Percentiles rank a stretch among this genome's conserved stretches.
phyloP scores from a whole-genome alignment of 2,113 vertebrate genomes.

The Vicugna pacos region DNA sequence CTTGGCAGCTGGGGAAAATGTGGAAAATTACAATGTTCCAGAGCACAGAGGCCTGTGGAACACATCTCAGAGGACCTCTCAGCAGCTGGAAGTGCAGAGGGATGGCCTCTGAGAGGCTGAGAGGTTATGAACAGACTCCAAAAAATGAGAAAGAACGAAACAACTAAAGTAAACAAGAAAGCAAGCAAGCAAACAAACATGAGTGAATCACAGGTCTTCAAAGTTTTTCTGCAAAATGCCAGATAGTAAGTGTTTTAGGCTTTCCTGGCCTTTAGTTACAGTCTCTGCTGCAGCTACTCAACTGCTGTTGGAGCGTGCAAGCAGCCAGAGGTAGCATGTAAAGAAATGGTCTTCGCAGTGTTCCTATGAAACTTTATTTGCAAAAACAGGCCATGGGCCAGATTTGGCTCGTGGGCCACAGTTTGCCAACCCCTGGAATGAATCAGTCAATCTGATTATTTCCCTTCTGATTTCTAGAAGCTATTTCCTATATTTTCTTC shows the following conservation, averaged over 20 bases:
- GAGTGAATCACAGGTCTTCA: background rate
- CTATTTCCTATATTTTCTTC: background rate
- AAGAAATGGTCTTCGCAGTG: background rate
- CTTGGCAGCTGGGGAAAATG: slow-evolving; percentile 27
- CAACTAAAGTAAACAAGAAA: background rate
- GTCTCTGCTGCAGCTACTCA: background rate
- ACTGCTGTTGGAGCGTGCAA: background rate
- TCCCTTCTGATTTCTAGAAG: slow-evolving; percentile 6
- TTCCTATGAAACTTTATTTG: slow-evolving; percentile 61
- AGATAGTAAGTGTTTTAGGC: background rate
- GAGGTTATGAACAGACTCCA: background rate
- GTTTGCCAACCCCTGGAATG: background rate
- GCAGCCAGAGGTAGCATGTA: background rate
- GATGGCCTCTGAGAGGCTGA: background rate
- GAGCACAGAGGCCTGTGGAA: background rate
- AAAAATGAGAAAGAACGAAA: background rate
- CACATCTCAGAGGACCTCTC: background rate
- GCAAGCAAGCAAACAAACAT: background rate
- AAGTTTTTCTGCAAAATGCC: background rate
- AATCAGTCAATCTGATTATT: background rate
- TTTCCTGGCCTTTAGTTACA: background rate
- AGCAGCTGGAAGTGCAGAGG: slow-evolving; percentile 20
- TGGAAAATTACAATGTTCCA: background rate
- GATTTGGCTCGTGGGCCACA: background rate
- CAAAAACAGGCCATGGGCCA: background rate